These are phyloP conservation scores for Herpailurus yagouaroundi DNA, from an alignment of 2,113 vertebrate genomes.

Conservation along the genomic window DNA sequence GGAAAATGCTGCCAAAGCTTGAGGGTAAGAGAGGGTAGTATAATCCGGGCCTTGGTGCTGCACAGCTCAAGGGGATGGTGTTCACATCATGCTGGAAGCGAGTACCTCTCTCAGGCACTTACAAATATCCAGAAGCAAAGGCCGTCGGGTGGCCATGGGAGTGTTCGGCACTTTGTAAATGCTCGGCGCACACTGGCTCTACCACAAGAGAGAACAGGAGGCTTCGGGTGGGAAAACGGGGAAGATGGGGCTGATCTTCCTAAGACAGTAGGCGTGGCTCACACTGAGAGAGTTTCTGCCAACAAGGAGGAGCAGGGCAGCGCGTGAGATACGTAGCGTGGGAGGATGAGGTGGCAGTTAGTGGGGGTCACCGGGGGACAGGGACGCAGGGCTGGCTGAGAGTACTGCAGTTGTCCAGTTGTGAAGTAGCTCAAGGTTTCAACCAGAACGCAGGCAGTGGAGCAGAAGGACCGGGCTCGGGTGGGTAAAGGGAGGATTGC, in stretches of 20 bases:
- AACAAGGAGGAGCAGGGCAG: not conserved
- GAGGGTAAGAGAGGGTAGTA: not conserved
- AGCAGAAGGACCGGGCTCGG: not conserved
- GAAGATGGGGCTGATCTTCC: no score
- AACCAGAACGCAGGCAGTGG: not conserved
- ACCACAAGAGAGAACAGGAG: not conserved
- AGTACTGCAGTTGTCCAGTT: not conserved
- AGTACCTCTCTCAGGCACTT: not conserved
- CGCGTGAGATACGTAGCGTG: not conserved
- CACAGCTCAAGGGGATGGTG: not conserved
- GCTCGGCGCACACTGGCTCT: not conserved
- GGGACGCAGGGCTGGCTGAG: not conserved
- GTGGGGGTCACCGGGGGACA: not conserved
- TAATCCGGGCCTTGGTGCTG: not conserved
- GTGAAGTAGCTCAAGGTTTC: not conserved
- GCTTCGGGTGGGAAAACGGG: not conserved
- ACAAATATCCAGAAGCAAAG: not conserved
- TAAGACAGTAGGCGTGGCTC: not conserved
- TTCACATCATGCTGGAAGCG: not conserved
- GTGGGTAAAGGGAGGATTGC: not conserved
- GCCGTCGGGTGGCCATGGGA: not conserved
- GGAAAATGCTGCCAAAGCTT: not conserved
- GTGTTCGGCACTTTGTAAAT: not conserved
- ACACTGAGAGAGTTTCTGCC: not conserved
- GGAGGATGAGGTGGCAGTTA: no score